Conservation (phyloP, 1,140 invertebrate species). For the Drusus annulatus region DNA sequence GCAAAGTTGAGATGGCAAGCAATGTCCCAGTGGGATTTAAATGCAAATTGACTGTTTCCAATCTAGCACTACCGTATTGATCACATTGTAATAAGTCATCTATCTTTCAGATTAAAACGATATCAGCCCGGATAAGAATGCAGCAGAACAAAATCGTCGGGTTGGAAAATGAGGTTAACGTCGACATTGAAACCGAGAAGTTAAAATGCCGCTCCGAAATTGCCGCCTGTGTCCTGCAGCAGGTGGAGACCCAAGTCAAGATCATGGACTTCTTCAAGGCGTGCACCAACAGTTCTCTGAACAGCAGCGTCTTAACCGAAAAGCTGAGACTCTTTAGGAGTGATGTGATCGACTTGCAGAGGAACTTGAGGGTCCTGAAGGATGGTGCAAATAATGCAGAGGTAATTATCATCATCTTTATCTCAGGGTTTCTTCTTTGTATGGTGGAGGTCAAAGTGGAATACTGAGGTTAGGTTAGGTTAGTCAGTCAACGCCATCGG, state of each 20-base stretch:
- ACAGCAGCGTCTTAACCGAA: constrained; percentile 60
- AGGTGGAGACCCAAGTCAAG: constrained; percentile 60
- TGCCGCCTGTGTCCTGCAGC: constrained; percentile 59
- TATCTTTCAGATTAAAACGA: constrained; percentile 51
- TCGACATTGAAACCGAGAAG: constrained; percentile 62
- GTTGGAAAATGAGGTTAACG: constrained; percentile 63
- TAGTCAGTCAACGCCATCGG: no score
- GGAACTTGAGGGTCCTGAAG: constrained; percentile 55
- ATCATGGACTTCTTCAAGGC: constrained; percentile 52
- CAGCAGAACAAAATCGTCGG: constrained; percentile 63
- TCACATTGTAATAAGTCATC: no score
- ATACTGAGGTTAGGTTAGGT: no score
- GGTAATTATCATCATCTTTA: constrained; percentile 20
- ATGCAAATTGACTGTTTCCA: no score
- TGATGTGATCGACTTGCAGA: constrained; percentile 43
- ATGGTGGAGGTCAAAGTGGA: no score
- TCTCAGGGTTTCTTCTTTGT: no score
- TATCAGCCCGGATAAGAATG: constrained; percentile 55
- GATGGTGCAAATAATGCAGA: constrained; percentile 29
- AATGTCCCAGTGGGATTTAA: no score
- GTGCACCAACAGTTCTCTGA: constrained; percentile 56
- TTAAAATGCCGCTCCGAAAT: constrained; percentile 58
- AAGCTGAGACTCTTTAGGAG: constrained; percentile 32
- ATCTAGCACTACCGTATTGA: no score
- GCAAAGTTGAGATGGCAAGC: no score